Base-by-base conservation (phyloP, 2,888 invertebrate genomes). In the Micoletzkya japonica region DNA sequence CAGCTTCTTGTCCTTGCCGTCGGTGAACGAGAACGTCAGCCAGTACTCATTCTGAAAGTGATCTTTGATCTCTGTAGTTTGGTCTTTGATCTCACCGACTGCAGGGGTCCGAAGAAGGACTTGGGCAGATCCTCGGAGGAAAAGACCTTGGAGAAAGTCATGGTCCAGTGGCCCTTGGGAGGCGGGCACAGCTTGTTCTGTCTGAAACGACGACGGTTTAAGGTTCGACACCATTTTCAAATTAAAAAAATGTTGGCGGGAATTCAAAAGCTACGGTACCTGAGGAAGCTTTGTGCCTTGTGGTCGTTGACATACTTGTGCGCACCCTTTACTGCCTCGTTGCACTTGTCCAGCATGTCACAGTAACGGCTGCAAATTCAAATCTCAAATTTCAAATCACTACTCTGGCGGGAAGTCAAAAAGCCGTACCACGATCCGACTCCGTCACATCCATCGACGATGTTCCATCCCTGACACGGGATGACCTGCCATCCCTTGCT, bases 381-480 rank as follows among this genome's bases (percentile, higher is more conserved):
- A 59, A 28, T 17, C 7, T 59, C 44, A 39, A 39, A 59, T 39
- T 59, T 59, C 28, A 6, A 37, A 28, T 30, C 44, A n/a, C 3
- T 0, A 44, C 36, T 69, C 30, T 68, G 34, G 17, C n/a, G 44
- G 14, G 39, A 63, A 17, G n/a, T 56, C 36, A 32, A 10, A 20
- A 10, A 17, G 28, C 6, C 57, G 6, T 57, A 78, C 83, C 85
- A 85, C 14, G 85, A 85, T 60, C 85, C 85, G 26, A 86, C 84
- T 63, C 85, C 85, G 59, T 85, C 85, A 70, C 85, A 85, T 56
- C 85, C 85, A 68, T 84, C 83, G 32, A 83, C 73, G 58, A 86
- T 80, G 72, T 85, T 85, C 85, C 85, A 85, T 50, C 85, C 85
- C 70, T 85, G 83, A 64, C 85, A 85, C 7, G 85, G 85, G 64